A percentile compares a stretch with the other conserved stretches of the same genome.
phyloP scores from a whole-genome alignment of 2,113 vertebrate species.

The Scortum barcoo region DNA sequence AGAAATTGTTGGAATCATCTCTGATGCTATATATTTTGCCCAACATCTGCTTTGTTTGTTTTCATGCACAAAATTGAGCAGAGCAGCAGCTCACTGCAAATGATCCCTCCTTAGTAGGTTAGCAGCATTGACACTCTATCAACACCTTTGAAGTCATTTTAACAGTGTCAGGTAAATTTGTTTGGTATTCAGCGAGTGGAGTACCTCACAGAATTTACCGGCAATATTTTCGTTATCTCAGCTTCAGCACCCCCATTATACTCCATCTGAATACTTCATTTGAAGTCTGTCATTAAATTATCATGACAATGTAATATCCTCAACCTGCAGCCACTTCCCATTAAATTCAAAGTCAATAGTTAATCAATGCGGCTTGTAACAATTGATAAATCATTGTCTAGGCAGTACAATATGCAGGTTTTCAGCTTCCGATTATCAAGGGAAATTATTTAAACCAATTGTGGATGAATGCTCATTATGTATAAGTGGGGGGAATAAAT shows the following conservation, averaged over 20 bases:
- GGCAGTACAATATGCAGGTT: neutral
- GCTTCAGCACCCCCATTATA: constrained; percentile 21
- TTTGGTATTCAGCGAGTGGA: constrained; percentile 18
- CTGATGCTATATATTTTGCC: constrained; percentile 43
- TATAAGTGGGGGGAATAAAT: neutral
- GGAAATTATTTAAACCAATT: constrained; percentile 8
- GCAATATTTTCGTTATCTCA: constrained; percentile 27
- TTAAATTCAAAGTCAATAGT: constrained; percentile 41
- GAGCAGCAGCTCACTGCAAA: constrained; percentile 5
- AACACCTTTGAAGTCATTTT: constrained; percentile 25
- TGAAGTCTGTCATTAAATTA: constrained; percentile 46
- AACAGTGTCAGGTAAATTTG: constrained; percentile 5
- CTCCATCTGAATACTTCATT: constrained; percentile 20
- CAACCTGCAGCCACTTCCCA: constrained; percentile 28
- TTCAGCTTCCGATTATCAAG: constrained; percentile 8
- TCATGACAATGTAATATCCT: constrained; percentile 30
- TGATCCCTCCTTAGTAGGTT: constrained; percentile 13
- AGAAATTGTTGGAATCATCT: constrained; percentile 58
- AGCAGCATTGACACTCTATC: constrained; percentile 12
- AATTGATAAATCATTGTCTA: constrained; percentile 26
- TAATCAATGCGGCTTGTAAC: neutral
- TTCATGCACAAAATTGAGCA: constrained; percentile 9
- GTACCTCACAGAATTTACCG: neutral
- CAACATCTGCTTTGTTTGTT: constrained; percentile 56
- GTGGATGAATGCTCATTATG: neutral